A percentile compares a stretch with the other conserved stretches of the same genome.
These are phyloP conservation scores for Sthenelais limicola DNA, from an alignment of 2,888 invertebrate genomes.

Conservation along the genomic window DNA sequence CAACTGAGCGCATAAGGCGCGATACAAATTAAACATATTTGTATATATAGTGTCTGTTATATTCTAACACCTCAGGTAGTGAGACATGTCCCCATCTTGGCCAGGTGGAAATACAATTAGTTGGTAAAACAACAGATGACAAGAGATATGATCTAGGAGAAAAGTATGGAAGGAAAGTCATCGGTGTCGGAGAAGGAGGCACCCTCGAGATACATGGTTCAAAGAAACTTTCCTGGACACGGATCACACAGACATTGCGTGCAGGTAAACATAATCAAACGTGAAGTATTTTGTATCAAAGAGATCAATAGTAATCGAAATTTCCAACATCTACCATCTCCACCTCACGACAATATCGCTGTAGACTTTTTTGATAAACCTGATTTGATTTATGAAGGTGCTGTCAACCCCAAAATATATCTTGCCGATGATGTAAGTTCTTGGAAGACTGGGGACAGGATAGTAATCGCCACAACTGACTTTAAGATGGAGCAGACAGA, in stretches of 20 bases:
- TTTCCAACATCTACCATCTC: too few species aligned
- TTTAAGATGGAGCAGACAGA: constrained; percentile 59
- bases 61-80: constrained; percentile 39
- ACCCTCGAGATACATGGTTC: constrained; percentile 57
- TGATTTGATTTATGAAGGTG: constrained; percentile 28
- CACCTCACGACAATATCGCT: too few species aligned
- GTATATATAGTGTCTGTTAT: too few species aligned
- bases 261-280: too few species aligned
- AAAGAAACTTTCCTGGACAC: constrained; percentile 58
- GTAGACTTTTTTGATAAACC: constrained; percentile 1
- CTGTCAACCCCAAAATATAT: constrained; percentile 50
- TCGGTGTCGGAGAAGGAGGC: constrained; percentile 56
- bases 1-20: too few species aligned
- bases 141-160: constrained; percentile 34
- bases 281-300: too few species aligned
- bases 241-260: constrained; percentile 44
- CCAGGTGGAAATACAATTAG: constrained; percentile 50
- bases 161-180: constrained; percentile 59
- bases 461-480: constrained; percentile 59
- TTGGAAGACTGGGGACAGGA: constrained; percentile 57
- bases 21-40: too few species aligned
- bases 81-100: constrained; percentile 50
- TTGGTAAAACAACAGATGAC: constrained; percentile 45
- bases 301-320: too few species aligned
- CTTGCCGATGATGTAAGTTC: constrained; percentile 53